Evolutionary conservation across 2,113 vertebrate species (phyloP), one percentile per base, ranked within the genome.

Genomic region (Corythoichthys intestinalis): DNA sequence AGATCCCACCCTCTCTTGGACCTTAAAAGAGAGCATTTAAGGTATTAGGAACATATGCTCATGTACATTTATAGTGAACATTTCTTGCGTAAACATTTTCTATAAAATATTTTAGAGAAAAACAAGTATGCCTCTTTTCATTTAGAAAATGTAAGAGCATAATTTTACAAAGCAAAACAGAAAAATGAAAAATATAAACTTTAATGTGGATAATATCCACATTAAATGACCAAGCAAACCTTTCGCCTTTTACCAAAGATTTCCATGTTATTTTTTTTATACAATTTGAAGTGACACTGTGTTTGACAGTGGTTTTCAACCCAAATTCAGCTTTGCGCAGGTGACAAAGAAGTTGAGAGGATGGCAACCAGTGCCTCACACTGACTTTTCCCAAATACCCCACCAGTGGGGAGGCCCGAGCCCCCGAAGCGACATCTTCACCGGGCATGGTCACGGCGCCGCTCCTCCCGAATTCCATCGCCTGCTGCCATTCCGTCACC

Each of bases 361-460:
- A 86, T 84, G 83, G 75, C 91, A 93, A 98, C 56, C 12, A 14
- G 13, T 4, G 34, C 12, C 56, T 58, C 34, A 6, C 34, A 58
- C 96, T 98, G 94, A 99, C 96, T 98, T 99, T 98, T 96, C 95
- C 96, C 96, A 96, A 96, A 95, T 93, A 97, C 94, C 96, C 96
- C 93, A 87, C 94, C 94, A 94, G 88, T 69, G 92, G 92, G 89
- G 94, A 93, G 94, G 94, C 90, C 88, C 94, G 90, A 90, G 92
- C 89, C 94, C 93, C 94, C 94, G 94, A 92, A 95, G 90, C 94
- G 94, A 93, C 91, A 90, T 93, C 94, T 94, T 93, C 94, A 92
- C 92, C 93, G 93, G 93, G 91, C 95, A 97, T 89, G 91, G 93
- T 93, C 89, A 94, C 94, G 93, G 93, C 90, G 93, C 92, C 90